phyloP scores from a whole-genome alignment of 2,888 invertebrate species.

The Hypolimnas misippus region DNA sequence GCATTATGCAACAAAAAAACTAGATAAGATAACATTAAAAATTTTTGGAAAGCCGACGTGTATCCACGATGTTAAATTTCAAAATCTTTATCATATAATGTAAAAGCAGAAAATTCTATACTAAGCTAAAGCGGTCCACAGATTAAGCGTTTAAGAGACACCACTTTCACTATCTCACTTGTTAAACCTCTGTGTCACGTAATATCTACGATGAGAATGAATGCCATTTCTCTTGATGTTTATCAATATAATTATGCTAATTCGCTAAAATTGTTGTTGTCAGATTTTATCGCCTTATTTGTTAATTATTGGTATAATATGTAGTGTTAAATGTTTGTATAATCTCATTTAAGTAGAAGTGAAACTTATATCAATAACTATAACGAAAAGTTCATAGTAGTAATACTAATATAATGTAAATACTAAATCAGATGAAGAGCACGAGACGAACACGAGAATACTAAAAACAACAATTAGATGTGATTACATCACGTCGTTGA shows the following conservation, averaged over 20 bases:
- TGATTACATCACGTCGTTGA: slow-evolving; percentile 10
- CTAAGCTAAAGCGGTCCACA: not conserved
- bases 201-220: not conserved
- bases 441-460: not conserved
- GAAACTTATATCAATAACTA: not conserved
- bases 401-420: not conserved
- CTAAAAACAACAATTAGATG: slow-evolving; percentile 2
- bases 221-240: not conserved
- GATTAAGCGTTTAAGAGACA: not conserved
- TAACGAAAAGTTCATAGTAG: not conserved
- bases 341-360: not conserved
- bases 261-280: too few species aligned
- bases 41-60: not conserved
- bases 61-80: not conserved
- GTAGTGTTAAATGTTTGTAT: not conserved
- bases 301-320: not conserved
- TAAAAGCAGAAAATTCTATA: slow-evolving; percentile 44
- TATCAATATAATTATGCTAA: not conserved
- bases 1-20: not conserved
- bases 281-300: not conserved
- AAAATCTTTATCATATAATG: not conserved
- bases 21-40: not conserved
- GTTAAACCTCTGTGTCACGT: slow-evolving; percentile 9
- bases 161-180: slow-evolving; percentile 55
- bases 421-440: slow-evolving; percentile 2